Conservation (phyloP, 1,140 invertebrate species). For the Physella acuta region DNA sequence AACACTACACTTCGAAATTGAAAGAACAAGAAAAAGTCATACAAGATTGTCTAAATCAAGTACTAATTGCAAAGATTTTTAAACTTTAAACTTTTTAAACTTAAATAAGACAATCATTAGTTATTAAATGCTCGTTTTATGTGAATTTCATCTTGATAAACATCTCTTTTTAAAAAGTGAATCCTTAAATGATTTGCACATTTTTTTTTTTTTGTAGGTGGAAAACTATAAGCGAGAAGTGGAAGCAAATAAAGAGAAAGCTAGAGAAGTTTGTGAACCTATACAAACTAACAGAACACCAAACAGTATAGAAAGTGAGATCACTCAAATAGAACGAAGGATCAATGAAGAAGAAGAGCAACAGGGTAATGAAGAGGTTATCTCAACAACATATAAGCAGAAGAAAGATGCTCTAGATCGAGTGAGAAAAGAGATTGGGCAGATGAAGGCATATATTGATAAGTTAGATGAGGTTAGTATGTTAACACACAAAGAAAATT, state of each 20-base stretch:
- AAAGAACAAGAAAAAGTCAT: conserved; percentile 54
- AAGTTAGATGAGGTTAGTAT: conserved; percentile 47
- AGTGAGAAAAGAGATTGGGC: conserved; percentile 50
- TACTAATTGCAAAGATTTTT: too few species aligned
- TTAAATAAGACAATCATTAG: too few species aligned
- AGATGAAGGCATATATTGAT: conserved; percentile 34
- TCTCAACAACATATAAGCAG: conserved; percentile 51
- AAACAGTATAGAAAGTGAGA: conserved; percentile 51
- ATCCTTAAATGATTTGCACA: too few species aligned
- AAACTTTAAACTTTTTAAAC: too few species aligned
- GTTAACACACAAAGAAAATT: background rate
- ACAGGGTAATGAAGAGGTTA: conserved; percentile 53
- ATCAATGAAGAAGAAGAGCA: conserved; percentile 50
- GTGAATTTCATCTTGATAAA: too few species aligned
- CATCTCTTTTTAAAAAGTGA: too few species aligned
- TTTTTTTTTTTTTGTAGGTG: conserved; percentile 5
- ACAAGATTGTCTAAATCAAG: too few species aligned
- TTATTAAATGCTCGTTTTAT: too few species aligned
- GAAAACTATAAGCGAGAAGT: background rate
- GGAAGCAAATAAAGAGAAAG: conserved; percentile 41
- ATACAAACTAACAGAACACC: conserved; percentile 46
- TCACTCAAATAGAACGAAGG: conserved; percentile 50
- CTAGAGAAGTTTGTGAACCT: conserved; percentile 43
- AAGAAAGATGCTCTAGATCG: conserved; percentile 48
- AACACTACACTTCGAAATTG: conserved; percentile 49